phyloP scores from a whole-genome alignment of 2,797 vertebrate species.

The Smutsia gigantea region DNA sequence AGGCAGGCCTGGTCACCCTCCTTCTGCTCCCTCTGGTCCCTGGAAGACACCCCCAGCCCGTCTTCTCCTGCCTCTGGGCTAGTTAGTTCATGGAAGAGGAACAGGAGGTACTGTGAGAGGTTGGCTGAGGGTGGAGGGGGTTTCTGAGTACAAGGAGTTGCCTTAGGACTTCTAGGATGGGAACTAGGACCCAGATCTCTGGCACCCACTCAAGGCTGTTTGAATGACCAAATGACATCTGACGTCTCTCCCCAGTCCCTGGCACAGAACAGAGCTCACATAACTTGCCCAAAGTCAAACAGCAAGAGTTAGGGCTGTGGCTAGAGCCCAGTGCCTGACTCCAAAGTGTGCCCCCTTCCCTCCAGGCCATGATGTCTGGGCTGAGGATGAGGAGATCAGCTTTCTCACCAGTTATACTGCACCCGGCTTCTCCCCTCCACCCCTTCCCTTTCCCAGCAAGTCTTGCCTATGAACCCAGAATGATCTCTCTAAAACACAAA shows the following conservation, averaged over 20 bases:
- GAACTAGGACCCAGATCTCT: not conserved
- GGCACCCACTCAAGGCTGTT: not conserved
- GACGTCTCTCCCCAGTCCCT: not conserved
- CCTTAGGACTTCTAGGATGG: not conserved
- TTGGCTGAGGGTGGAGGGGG: not conserved
- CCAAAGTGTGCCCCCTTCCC: not conserved
- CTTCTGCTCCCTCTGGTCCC: not conserved
- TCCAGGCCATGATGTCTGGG: not conserved
- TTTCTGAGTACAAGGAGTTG: not conserved
- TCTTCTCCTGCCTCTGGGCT: not conserved
- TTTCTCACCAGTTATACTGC: not conserved
- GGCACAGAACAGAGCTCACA: not conserved
- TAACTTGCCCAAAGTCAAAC: not conserved
- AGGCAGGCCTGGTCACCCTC: not conserved
- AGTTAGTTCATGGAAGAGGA: not conserved
- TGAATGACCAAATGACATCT: not conserved
- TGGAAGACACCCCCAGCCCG: not conserved
- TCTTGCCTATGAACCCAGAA: not conserved
- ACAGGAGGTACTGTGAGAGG: not conserved
- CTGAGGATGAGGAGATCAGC: not conserved
- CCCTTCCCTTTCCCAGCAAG: not conserved
- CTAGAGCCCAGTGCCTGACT: not conserved
- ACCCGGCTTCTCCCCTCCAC: not conserved
- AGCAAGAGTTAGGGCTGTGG: not conserved
- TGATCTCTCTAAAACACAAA: not conserved